Evolutionary conservation across 2,888 invertebrate genomes (phyloP), one percentile per base, ranked within the genome.

Genomic region (Drosophila peninsularis): DNA sequence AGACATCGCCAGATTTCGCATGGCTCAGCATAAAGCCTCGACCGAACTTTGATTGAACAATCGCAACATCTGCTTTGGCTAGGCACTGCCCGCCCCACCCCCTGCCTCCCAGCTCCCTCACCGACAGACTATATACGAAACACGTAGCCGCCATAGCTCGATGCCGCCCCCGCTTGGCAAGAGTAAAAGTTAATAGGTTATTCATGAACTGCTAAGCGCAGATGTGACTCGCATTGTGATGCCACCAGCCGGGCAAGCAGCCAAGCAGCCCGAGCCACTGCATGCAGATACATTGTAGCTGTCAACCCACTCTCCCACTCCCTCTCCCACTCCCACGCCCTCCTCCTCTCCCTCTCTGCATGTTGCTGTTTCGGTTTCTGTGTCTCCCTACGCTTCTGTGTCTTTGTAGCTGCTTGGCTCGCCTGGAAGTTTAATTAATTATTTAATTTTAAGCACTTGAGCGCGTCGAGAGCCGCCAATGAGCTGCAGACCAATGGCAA

Each of bases 131-230:
- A 24, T 44, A 53, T 58, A 58, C 36, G 71, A 75, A 68, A 80
- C 80, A 83, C 75, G 78, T 50, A 50, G 34, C 14, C 14, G 1
- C 19, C 49, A 19, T 14, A 2, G 19, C 49, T 32, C 11, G 47
- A 53, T 7, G 9, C 27, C 27, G 27, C 44, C 14, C 37, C n/a
- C 41, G 39, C 44, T 37, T 49, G 49, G 62, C 63, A 70, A 81
- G 80, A 76, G 76, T 75, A 81, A 88, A 80, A 89, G 89, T 84
- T 89, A 89, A 88, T 89, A 89, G 82, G 80, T 83, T 90, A 89
- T 89, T 90, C 90, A 90, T 90, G 89, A 89, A 84, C 81, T 88
- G 84, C 89, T 89, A 86, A 89, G 78, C 80, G 76, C 88, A 88
- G 87, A 88, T 89, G 90, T 90, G 89, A 89, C 89, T 84, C 73